A percentile compares a stretch with the other conserved stretches of the same genome.
Evolutionary conservation across 1,140 invertebrate species (phyloP).

Genomic region (Antheraea pernyi): DNA sequence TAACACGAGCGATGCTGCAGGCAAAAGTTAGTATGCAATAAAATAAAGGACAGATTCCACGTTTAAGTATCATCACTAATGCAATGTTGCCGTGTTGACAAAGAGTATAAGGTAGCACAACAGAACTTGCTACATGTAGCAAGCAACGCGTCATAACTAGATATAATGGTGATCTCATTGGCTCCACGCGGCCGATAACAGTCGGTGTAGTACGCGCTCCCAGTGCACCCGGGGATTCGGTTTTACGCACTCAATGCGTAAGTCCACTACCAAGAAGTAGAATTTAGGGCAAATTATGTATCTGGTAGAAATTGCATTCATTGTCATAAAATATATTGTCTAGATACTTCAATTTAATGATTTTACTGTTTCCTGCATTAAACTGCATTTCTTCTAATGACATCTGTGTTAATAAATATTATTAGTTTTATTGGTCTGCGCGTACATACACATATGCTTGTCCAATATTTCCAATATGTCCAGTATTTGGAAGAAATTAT

Average conservation of each 20-base stretch:
- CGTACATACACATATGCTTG: too few species aligned
- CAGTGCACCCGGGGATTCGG: slow-evolving; percentile 20
- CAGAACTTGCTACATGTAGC: slow-evolving; percentile 6
- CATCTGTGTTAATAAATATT: too few species aligned
- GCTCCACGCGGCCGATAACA: slow-evolving; percentile 34
- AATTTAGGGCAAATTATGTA: background rate
- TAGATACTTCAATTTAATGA: background rate
- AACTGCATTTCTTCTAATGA: too few species aligned
- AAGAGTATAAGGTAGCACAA: slow-evolving; percentile 4
- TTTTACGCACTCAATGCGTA: slow-evolving; percentile 9
- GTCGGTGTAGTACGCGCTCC: slow-evolving; percentile 20
- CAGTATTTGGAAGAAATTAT: too few species aligned
- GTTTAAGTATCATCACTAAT: background rate
- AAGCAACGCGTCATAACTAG: slow-evolving; percentile 55
- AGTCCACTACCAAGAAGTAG: background rate
- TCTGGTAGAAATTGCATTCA: background rate
- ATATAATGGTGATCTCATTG: slow-evolving; percentile 72
- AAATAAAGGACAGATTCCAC: too few species aligned
- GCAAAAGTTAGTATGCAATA: too few species aligned
- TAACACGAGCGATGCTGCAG: too few species aligned
- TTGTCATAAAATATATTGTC: background rate
- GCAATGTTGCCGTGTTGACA: background rate
- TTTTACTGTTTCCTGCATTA: background rate
- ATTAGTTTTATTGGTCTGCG: too few species aligned
- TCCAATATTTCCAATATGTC: too few species aligned